Base-by-base conservation (phyloP, 2,888 invertebrate species). In the Eubasilissa splendida region DNA sequence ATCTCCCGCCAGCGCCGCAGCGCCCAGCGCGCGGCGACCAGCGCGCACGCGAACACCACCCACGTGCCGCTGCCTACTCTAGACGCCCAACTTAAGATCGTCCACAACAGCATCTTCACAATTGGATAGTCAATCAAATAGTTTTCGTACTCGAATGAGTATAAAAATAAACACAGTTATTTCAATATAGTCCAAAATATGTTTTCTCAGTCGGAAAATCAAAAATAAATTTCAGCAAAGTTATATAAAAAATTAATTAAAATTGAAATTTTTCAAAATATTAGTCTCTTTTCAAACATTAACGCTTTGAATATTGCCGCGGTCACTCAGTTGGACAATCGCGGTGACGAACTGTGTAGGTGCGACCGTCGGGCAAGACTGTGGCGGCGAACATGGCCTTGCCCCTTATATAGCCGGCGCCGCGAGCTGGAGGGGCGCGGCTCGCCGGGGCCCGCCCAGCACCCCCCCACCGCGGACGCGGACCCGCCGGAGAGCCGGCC, bases 101-200 rank as follows among this genome's bases (percentile, higher is more conserved):
- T 90, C 88, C 91, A 91, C 87, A 92, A 87, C 85, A 93, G 87
- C 89, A 90, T 92, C 84, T 65, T 76, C 86, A 86, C 85, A 84
- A 84, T 85, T 73, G 11, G 7, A 33, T n/a, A n/a, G n/a, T n/a
- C n/a, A n/a, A n/a, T 68, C 12, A 70, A 70, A 14, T 70, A 52
- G 22, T 53, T 53, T 31, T 56, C 56, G 33, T 12, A 73, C 4
- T 42, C 42, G 42, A 42, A 7, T 7, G 42, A 42, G 42, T 42
- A 42, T 42, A 1, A n/a, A 58, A 73, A 73, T 31, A 58, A 58
- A 56, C 71, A 73, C 71, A 58, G 56, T 73, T 70, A 53, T n/a
- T 42, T 42, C 42, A 7, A 42, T 42, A 42, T 42, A 42, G 42
- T 42, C 42, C 42, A 42, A 42, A 42, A 7, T 2, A 7, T 42